Evolutionary conservation across 92 coral and sea anemone species (phyloP), one percentile per base, ranked within the genome.

Genomic region (Nematostella vectensis): DNA sequence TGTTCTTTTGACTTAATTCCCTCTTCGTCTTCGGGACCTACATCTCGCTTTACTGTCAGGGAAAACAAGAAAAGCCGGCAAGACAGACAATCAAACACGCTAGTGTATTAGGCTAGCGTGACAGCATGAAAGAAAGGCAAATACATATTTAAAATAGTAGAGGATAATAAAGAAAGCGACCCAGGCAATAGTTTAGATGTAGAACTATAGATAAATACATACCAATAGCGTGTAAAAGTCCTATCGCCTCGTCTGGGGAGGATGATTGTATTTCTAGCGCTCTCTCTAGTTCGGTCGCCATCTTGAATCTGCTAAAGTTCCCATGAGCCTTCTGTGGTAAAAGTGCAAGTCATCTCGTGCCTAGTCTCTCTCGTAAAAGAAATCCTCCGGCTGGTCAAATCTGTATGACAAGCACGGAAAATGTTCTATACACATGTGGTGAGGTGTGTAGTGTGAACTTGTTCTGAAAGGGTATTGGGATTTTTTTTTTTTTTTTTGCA

Each of bases 261-360:
- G 94, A 68, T 60, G 58, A 74, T 68, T 82, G 69, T 24, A 91
- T 55, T 60, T 86, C 93, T 54, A 65, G 84, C 0, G 93, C 98
- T 47, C 77, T 69, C 53, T 86, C 89, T 0, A 91, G 75, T 61
- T 86, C 93, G 37, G 59, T 58, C 95, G 94, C 98, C 98, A 91
- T 85, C 69, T 91, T 85, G 81, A 36, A 20, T 31, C 18, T 39
- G 20, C 15, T 11, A 25, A 10, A 18, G 61, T 36, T 57, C 82
- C 82, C 38, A 31, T 71, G 49, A 25, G 45, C 70, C 22, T 48
- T 3, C 54, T 61, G 70, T 17, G 37, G 28, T n/a, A 54, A 36
- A 65, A 37, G 38, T 39, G 69, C 59, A 1, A 31, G 40, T 33
- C 40, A 33, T 63, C 27, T 17, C 13, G 45, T 1, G 6, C 8